phyloP scores from a whole-genome alignment of 2,797 vertebrate genomes.

The Ficedula albicollis region DNA sequence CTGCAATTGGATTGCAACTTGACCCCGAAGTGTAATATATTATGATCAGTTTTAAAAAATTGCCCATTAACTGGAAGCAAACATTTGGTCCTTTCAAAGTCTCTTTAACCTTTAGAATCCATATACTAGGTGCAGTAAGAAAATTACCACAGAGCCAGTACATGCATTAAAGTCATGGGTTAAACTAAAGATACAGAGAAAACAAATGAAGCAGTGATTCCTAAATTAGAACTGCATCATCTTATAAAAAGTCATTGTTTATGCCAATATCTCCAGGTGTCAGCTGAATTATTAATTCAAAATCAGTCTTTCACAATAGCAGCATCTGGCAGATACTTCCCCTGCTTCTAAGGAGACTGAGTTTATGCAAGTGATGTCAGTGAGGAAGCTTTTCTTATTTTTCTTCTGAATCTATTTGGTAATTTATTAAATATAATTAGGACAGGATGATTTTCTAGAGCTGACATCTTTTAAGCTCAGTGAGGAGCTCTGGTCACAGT shows the following conservation, averaged over 20 bases:
- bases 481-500: background rate
- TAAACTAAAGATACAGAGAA: constrained; percentile 78
- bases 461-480: background rate
- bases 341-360: constrained; percentile 59
- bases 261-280: constrained; percentile 94
- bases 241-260: constrained; percentile 94
- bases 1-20: background rate
- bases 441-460: background rate
- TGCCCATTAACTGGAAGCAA: background rate
- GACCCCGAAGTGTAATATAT: background rate
- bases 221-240: constrained; percentile 94
- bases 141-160: constrained; percentile 49
- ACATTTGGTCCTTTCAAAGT: background rate
- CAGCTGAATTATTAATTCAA: constrained; percentile 78
- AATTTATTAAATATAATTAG: background rate
- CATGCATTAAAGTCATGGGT: constrained; percentile 70
- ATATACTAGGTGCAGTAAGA: constrained; percentile 60
- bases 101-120: constrained; percentile 5
- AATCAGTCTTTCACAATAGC: constrained; percentile 78
- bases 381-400: constrained; percentile 66
- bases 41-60: background rate
- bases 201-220: constrained; percentile 79
- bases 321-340: constrained; percentile 75
- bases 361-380: constrained; percentile 69
- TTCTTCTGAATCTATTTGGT: background rate